Evolutionary conservation across 2,888 invertebrate genomes (phyloP).

Genomic region (Rhorus exstirpatorius): DNA sequence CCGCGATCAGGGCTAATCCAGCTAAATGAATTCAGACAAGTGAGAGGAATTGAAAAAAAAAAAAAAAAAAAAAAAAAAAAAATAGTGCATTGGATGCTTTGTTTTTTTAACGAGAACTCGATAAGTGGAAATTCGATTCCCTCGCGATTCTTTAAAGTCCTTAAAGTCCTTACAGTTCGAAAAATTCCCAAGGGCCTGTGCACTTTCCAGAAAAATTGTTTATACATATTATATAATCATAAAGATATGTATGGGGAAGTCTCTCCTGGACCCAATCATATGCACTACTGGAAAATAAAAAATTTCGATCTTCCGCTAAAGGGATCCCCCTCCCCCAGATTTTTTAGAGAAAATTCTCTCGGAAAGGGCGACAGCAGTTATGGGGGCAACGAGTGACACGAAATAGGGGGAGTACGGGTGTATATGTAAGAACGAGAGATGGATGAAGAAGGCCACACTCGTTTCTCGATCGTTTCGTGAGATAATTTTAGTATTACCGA

Average conservation of each 20-base stretch:
- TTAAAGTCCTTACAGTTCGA: background rate
- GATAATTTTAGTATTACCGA: slow-evolving; percentile 81
- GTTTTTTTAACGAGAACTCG: slow-evolving; percentile 40
- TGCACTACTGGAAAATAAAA: slow-evolving; percentile 33
- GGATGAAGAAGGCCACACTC: slow-evolving; percentile 55
- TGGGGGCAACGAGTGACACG: slow-evolving; percentile 39
- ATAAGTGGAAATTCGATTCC: slow-evolving; percentile 47
- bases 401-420: slow-evolving; percentile 4
- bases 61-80: background rate
- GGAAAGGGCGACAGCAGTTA: slow-evolving; percentile 36
- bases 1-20: too few relatives aligned
- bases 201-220: slow-evolving; percentile 30
- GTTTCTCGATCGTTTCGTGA: slow-evolving; percentile 76
- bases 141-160: too few relatives aligned
- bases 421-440: slow-evolving; percentile 19
- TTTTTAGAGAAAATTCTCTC: slow-evolving; percentile 39
- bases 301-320: slow-evolving; percentile 32
- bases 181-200: slow-evolving; percentile 25
- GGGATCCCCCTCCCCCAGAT: slow-evolving; percentile 34
- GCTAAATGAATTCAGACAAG: too few relatives aligned
- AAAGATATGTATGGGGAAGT: slow-evolving; percentile 51
- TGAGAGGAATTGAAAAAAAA: too few relatives aligned
- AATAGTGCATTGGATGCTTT: slow-evolving; percentile 17
- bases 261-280: background rate
- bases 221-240: background rate